Percentiles rank a stretch among this genome's conserved stretches.
These are phyloP conservation scores for Drosophila auraria DNA, from an alignment of 1,140 invertebrate genomes.

Conservation along the genomic window DNA sequence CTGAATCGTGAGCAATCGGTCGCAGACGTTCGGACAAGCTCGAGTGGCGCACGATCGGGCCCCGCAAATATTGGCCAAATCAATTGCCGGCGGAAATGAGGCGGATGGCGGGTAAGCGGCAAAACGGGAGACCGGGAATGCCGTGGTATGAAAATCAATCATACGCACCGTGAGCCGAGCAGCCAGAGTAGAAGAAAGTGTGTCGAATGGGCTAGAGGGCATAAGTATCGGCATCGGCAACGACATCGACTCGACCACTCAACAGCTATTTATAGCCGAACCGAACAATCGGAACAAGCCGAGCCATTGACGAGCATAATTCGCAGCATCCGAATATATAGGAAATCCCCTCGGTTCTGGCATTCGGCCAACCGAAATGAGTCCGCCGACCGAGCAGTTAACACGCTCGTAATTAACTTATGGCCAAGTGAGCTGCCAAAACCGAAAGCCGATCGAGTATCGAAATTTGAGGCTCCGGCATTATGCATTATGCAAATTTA, in stretches of 20 bases:
- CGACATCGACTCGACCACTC: conserved; percentile 21
- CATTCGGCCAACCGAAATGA: conserved; percentile 31
- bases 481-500: conserved; percentile 63
- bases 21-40: conserved; percentile 17
- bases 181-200: conserved; percentile 48
- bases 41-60: conserved; percentile 39
- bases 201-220: conserved; percentile 24
- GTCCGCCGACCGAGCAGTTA: conserved; percentile 35
- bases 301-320: conserved; percentile 29
- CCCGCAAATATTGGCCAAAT: conserved; percentile 46
- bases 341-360: conserved; percentile 44
- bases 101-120: conserved; percentile 9
- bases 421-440: conserved; percentile 45
- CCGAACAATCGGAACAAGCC: conserved; percentile 7
- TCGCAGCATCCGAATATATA: conserved; percentile 35
- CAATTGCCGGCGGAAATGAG: conserved; percentile 55
- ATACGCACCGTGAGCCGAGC: conserved; percentile 59
- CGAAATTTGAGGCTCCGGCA: conserved; percentile 31
- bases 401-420: conserved; percentile 61
- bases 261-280: conserved; percentile 26
- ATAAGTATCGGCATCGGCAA: conserved; percentile 11
- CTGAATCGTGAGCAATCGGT: conserved; percentile 38
- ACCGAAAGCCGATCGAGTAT: conserved; percentile 20
- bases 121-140: neutral
- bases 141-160: conserved; percentile 53